Evolutionary conservation across 2,113 vertebrate genomes (phyloP).

Genomic region (Anolis carolinensis): DNA sequence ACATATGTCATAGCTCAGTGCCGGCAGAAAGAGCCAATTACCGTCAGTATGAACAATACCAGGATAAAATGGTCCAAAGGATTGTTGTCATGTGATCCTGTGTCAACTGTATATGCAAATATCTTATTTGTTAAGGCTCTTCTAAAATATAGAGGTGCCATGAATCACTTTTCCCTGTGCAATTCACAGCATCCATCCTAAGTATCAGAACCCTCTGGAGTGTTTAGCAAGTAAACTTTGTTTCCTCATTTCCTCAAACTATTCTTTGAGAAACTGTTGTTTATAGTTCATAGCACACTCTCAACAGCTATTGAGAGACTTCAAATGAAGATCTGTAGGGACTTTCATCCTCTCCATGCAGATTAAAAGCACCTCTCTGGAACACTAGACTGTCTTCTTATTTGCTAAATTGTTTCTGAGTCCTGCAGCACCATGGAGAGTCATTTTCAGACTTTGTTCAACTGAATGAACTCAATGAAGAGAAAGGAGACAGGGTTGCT

Average conservation of each 20-base stretch:
- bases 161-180: neutral
- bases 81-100: too few species aligned
- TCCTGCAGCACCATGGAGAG: conserved; percentile 10
- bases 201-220: neutral
- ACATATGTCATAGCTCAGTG: too few species aligned
- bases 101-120: too few species aligned
- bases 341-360: conserved; percentile 16
- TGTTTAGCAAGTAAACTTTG: neutral
- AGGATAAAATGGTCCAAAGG: too few species aligned
- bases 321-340: neutral
- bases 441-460: conserved; percentile 21
- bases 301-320: neutral
- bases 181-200: neutral
- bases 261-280: neutral
- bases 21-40: too few species aligned
- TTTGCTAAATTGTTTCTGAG: conserved; percentile 21
- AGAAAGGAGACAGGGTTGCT: neutral
- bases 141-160: neutral
- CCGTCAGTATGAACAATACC: too few species aligned
- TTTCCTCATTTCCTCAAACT: neutral
- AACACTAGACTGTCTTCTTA: conserved; percentile 21
- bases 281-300: neutral
- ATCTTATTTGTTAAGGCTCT: too few species aligned
- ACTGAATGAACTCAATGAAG: conserved; percentile 30
- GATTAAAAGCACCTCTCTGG: conserved; percentile 17